Evolutionary conservation across 2,113 vertebrate genomes (phyloP).

Genomic region (Ramphastos sulfuratus): DNA sequence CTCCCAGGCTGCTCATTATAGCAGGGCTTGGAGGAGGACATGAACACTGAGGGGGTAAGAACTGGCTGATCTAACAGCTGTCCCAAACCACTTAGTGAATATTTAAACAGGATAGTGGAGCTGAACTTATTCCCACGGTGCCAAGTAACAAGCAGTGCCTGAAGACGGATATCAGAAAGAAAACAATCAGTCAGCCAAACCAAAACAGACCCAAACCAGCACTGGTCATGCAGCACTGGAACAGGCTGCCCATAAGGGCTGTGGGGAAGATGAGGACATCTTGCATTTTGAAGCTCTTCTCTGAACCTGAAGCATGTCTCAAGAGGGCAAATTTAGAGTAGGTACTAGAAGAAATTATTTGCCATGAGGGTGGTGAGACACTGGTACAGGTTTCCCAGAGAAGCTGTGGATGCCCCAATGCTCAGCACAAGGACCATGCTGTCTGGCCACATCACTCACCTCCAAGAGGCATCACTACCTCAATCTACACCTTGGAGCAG

Average conservation of each 20-base stretch:
- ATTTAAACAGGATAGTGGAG: neutral
- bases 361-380: too few species aligned
- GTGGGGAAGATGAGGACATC: neutral
- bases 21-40: neutral
- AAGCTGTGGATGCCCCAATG: neutral
- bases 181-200: too few species aligned
- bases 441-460: neutral
- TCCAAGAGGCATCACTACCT: too few species aligned
- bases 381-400: too few species aligned
- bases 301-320: neutral
- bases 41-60: neutral
- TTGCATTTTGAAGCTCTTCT: neutral
- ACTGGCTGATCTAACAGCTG: neutral
- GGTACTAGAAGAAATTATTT: too few species aligned
- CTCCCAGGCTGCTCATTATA: neutral
- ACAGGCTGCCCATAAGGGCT: neutral
- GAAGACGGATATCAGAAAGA: neutral
- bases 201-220: too few species aligned
- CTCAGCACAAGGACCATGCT: neutral
- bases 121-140: neutral
- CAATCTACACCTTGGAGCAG: neutral
- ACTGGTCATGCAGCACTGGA: neutral
- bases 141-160: neutral
- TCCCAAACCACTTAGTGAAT: neutral
- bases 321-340: too few species aligned